phyloP scores from a whole-genome alignment of 2,113 vertebrate genomes.

The Eurypyga helias region DNA sequence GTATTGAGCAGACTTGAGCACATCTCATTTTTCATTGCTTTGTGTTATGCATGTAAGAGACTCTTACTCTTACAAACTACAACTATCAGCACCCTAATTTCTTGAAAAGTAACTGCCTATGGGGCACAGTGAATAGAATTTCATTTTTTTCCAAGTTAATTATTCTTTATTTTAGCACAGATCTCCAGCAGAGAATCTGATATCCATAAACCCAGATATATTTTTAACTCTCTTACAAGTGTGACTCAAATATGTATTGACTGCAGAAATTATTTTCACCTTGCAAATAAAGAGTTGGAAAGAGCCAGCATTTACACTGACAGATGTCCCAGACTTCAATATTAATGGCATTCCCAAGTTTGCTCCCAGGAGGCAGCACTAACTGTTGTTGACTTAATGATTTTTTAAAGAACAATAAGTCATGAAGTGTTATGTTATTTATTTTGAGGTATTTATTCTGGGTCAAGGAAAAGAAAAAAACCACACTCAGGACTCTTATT shows the following conservation, averaged over 20 bases:
- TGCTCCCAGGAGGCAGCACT: not conserved
- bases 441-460: not conserved
- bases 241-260: not conserved
- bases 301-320: not conserved
- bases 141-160: not conserved
- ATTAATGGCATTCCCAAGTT: not conserved
- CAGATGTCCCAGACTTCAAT: not conserved
- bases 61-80: not conserved
- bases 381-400: not conserved
- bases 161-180: not conserved
- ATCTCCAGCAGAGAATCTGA: not conserved
- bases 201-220: not conserved
- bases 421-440: not conserved
- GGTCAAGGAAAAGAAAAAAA: not conserved
- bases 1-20: not conserved
- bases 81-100: not conserved
- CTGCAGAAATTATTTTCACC: not conserved
- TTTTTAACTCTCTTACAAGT: not conserved
- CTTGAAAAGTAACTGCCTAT: not conserved
- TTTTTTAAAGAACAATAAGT: not conserved
- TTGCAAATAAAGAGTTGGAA: not conserved
- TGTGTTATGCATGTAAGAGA: not conserved
- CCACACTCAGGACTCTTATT: not conserved
- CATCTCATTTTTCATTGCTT: conserved; percentile 16
- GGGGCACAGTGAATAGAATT: not conserved